A percentile compares a stretch with the other conserved stretches of the same genome.
These are phyloP conservation scores for Trichomalopsis sarcophagae DNA, from an alignment of 1,140 invertebrate genomes.

Conservation along the genomic window DNA sequence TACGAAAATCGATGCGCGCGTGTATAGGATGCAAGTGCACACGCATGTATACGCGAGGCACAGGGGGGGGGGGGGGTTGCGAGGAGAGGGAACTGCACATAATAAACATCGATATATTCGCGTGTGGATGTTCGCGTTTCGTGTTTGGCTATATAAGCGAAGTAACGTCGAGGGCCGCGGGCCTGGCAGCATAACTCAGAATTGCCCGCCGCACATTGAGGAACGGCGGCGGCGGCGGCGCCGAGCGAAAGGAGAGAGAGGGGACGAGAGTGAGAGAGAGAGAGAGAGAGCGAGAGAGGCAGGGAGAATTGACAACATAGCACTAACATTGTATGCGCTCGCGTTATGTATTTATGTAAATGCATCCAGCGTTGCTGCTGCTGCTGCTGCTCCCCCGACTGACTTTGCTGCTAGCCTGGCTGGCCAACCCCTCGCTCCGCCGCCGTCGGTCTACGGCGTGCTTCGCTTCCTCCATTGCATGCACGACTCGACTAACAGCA, in stretches of 20 bases:
- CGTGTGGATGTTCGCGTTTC: conserved; percentile 42
- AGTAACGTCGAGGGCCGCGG: conserved; percentile 47
- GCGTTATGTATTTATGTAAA: conserved; percentile 77
- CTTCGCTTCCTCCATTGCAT: not conserved
- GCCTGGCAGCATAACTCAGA: conserved; percentile 71
- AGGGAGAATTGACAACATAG: conserved; percentile 75
- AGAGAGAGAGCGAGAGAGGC: not conserved
- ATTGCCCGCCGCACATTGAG: conserved; percentile 65
- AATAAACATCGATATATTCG: conserved; percentile 53
- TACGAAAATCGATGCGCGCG: conserved; percentile 42
- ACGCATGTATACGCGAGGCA: not conserved
- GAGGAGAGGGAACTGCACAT: conserved; percentile 24
- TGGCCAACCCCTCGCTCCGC: not conserved
- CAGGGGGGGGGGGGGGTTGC: not conserved
- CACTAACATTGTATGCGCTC: conserved; percentile 74
- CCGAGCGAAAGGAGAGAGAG: not conserved
- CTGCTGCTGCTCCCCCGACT: conserved; percentile 55
- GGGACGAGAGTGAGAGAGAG: conserved; percentile 45
- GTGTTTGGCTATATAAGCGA: conserved; percentile 34
- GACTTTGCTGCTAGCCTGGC: conserved; percentile 35
- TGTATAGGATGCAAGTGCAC: conserved; percentile 47
- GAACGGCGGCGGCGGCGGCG: not conserved
- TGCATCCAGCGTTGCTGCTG: conserved; percentile 66
- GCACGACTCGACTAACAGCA: not conserved
- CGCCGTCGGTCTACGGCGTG: conserved; percentile 14